A percentile compares a stretch with the other conserved stretches of the same genome.
Conservation (phyloP, 2,888 invertebrate genomes). For the Crioceris asparagi region DNA sequence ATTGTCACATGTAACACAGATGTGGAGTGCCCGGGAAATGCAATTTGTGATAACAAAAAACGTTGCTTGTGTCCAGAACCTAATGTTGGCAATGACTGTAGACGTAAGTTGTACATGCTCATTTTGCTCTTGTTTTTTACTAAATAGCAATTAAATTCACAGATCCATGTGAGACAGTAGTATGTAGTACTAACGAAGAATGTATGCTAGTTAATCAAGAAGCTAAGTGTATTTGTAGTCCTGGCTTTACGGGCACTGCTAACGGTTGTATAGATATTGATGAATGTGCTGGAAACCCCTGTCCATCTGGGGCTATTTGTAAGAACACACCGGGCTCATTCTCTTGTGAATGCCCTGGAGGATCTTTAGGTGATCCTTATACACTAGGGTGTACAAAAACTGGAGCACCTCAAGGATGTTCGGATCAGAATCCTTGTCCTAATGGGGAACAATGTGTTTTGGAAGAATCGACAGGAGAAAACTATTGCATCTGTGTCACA, state of each 20-base stretch:
- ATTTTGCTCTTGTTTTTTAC: too few relatives aligned
- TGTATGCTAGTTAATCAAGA: constrained; percentile 75
- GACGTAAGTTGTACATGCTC: constrained; percentile 68
- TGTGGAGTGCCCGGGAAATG: constrained; percentile 80
- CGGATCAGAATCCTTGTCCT: constrained; percentile 66
- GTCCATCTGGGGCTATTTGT: constrained; percentile 76
- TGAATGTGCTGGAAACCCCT: constrained; percentile 75
- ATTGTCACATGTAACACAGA: constrained; percentile 67
- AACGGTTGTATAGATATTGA: constrained; percentile 76
- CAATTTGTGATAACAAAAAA: constrained; percentile 66
- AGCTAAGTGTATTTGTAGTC: constrained; percentile 74
- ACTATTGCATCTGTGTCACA: constrained; percentile 81
- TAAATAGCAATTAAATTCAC: too few relatives aligned
- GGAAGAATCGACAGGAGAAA: constrained; percentile 60
- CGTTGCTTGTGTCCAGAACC: constrained; percentile 85
- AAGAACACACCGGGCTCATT: constrained; percentile 79
- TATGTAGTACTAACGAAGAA: constrained; percentile 79
- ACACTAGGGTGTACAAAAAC: constrained; percentile 62
- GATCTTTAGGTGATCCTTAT: constrained; percentile 71
- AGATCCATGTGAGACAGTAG: constrained; percentile 84
- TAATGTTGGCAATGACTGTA: constrained; percentile 82
- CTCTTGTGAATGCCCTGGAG: constrained; percentile 79
- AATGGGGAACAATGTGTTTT: constrained; percentile 75
- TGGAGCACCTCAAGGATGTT: constrained; percentile 57
- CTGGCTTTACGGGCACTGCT: constrained; percentile 65